Evolutionary conservation across 2,113 vertebrate species (phyloP), one percentile per base, ranked within the genome.

Genomic region (Elephas maximus): DNA sequence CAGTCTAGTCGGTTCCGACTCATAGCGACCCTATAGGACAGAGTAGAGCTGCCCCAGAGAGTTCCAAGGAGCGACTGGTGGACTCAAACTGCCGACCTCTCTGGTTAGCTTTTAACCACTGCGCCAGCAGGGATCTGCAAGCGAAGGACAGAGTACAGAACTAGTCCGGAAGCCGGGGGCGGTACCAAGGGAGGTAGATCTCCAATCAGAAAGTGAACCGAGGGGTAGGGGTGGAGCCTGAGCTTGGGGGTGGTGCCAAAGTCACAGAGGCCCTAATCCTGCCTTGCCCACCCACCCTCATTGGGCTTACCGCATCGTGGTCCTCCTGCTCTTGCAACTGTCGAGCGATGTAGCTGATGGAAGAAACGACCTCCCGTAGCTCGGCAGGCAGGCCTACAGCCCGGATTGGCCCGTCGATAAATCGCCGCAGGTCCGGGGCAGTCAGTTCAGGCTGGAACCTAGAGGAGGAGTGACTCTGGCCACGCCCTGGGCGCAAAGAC

Each of bases 271-370:
- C 51, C 57, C 26, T 65, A 7, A 65, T 26, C 1, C 21, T 6
- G 65, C 80, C 48, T 10, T 2, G 48, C 60, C 87, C 87, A 51
- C 62, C 18, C 51, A 51, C 62, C 18, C 51, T 79, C 45, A 1
- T 8, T 6, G 53, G 53, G 96, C 99, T 98, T 95, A 99, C 99
- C 12, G 99, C 98, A 0, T 99, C 99, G 0, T 99, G 99, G 96
- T 99, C 99, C 76, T 99, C 99, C 96, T 99, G 99, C 0, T 99
- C 99, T 96, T 99, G 99, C 81, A 99, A 98, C 63, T 99, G 99
- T 94, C 99, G 98, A 0, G 99, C 99, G 9, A 99, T 99, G 92
- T 99, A 99, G 1, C 95, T 98, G 98, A 99, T 99, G 6, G 99
- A 99, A 0, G 98, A 98, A 10, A 99, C 98, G 21, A 99, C 99